Evolutionary conservation across 2,797 vertebrate genomes (phyloP), one percentile per base, ranked within the genome.

Genomic region (Hydrolagus colliei): DNA sequence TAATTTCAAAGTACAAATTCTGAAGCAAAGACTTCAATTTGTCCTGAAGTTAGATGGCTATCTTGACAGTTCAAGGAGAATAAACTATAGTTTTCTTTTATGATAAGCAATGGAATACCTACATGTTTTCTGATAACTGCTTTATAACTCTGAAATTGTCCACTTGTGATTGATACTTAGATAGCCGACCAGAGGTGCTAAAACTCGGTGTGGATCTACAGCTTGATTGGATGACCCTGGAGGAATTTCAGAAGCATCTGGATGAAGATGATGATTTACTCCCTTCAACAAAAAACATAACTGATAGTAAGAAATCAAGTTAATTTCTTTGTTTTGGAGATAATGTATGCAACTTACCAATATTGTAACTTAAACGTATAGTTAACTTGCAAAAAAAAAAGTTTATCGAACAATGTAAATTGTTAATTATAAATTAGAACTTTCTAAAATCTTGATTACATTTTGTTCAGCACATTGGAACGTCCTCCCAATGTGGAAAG

Each of bases 231-330:
- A 96, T 99, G 94, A 96, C 96, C 0, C 89, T 99, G 73, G 97
- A 99, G 72, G 97, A 99, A 88, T 98, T 99, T 88, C 97, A 98
- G 89, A 98, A 96, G 91, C 97, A 99, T 91, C 94, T 99, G 77
- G 95, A 96, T 78, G 97, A 97, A 87, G 94, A 96, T 79, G 96
- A 99, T 91, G 97, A 98, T 89, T 94, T 95, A 86, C 90, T 94
- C 13, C 89, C 93, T 13, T 92, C 93, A 72, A 90, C 92, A 84
- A 88, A 93, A 87, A 92, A 93, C 0, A 88, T 99, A 90, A 95
- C 97, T 86, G 95, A 92, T 75, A 92, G 97, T 98, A 88, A 96
- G 97, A 96, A 86, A 77, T 59, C 20, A 61, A 62, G 20, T 62
- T 63, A 72, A 20, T 41, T 85, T 78, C 52, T 72, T 67, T 3